Evolutionary conservation across 2,888 invertebrate genomes (phyloP), one percentile per base, ranked within the genome.

Genomic region (Norana najaformis): DNA sequence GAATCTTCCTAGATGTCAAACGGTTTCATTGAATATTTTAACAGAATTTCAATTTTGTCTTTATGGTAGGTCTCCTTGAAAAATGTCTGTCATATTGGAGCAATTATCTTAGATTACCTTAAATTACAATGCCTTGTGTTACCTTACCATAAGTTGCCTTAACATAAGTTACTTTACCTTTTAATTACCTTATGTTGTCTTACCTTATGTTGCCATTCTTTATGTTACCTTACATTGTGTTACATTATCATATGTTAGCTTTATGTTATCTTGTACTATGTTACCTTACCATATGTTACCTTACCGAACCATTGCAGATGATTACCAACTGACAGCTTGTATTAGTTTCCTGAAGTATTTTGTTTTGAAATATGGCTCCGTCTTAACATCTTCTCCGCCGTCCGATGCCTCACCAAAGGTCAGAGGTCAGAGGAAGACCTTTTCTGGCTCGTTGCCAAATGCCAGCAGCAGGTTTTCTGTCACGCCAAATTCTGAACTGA

Each of bases 301-400:
- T 69, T 30, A 23, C 30, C 23, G 23, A 30, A 41, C 18, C 3
- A 38, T 39, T 41, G 1, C 97, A 91, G 97, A 98, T 91, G 98
- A 98, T 95, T 98, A 97, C 94, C 96, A 98, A 93, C 95, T 97
- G 92, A 98, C 98, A 0, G 97, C 98, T 1, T 98, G 98, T 94
- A 96, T 97, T 92, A 96, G 97, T 92, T 95, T 97, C 89, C 95
- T 98, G 83, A 97, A 97, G 94, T 97, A 97, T 96, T 95, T 98
- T 90, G 96, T 96, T 0, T 95, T 96, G 89, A 96, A 96, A 85
- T 95, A 13, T 37, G 37, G 23, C 85, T 23, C 20, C 85, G 13
- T 0, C 36, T 36, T 18, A n/a, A 30, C 83, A 30, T 30, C 69
- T n/a, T n/a, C 37, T 18, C 85, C 5, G 35, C 35, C 36, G 6